Evolutionary conservation across 2,113 vertebrate genomes (phyloP).

Genomic region (Amblyopsis rosae): DNA sequence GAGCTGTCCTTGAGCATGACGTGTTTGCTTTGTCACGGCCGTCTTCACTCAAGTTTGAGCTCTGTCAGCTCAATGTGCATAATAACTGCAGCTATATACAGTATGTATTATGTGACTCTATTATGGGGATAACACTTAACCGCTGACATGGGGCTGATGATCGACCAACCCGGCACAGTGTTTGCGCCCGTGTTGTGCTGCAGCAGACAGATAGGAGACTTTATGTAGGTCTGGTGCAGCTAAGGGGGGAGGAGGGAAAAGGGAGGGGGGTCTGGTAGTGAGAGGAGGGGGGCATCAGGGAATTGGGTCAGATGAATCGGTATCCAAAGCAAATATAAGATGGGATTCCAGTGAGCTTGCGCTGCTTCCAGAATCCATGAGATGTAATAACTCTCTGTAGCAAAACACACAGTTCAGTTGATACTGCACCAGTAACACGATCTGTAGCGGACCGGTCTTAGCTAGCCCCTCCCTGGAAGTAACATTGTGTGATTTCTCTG

Average conservation of each 20-base stretch:
- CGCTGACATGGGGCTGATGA: no score
- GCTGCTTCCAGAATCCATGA: constrained; percentile 17
- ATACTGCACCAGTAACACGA: not conserved
- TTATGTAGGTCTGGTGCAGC: constrained; percentile 41
- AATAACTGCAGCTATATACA: not conserved
- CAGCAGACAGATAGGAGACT: constrained; percentile 51
- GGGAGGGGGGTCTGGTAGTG: constrained; percentile 14
- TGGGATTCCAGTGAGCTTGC: constrained; percentile 46
- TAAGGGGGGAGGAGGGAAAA: constrained; percentile 7
- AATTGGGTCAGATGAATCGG: constrained; percentile 71
- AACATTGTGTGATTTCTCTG: not conserved
- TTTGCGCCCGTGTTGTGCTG: constrained; percentile 8
- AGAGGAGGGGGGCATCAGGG: constrained; percentile 32
- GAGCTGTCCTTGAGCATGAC: constrained; percentile 17
- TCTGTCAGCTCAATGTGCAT: not conserved
- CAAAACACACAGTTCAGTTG: constrained; percentile 22
- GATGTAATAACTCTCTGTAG: constrained; percentile 43
- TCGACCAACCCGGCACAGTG: no score
- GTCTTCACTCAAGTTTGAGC: not conserved
- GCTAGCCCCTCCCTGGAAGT: not conserved
- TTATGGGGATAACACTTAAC: constrained; percentile 25
- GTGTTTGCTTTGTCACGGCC: not conserved
- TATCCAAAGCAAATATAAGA: constrained; percentile 67
- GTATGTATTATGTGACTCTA: not conserved
- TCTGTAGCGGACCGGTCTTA: not conserved